Evolutionary conservation across 1,140 invertebrate genomes (phyloP), one percentile per base, ranked within the genome.

Genomic region (Chironomus tepperi): DNA sequence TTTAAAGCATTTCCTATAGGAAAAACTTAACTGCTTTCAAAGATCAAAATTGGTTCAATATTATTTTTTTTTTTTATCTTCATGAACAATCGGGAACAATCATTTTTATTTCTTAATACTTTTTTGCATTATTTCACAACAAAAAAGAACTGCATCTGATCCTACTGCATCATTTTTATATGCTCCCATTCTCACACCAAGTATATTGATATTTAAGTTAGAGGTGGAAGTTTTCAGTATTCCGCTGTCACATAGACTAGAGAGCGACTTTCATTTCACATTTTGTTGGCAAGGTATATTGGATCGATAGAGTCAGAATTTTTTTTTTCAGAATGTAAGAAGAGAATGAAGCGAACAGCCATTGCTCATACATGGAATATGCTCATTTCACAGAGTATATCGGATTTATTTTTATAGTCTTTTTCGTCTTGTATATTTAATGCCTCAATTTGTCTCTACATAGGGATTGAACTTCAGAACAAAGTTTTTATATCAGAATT

Each of bases 251-350:
- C n/a, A 57, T 57, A 34, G 24, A 34, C 24, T 57, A 57, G 47
- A 57, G 47, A 57, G 47, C 47, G 24, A 57, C 47, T 57, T 57
- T 57, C 24, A 57, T 57, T 12, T 57, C n/a, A 12, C 12, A n/a
- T 57, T 57, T 57, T 19, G 65, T 70, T 70, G 65, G 65, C 65
- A 70, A 70, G 65, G 65, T 70, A 70, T 70, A 18, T n/a, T 19
- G 65, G 65, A 70, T 70, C 65, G 65, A 70, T 70, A 70, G 9
- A n/a, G 9, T 70, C 9, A 21, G 18, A 18, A 34, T 34, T 2
- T 34, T 2, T 34, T 2, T 34, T 34, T 34, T 34, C 24, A 34
- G 9, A 21, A n/a, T 57, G 47, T n/a, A 57, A 57, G 47, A 57
- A 18, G 65, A 70, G 16, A 6, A 70, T 21, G 19, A 70, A 18